Percentiles rank a stretch among this genome's conserved stretches.
phyloP scores from a whole-genome alignment of 2,797 vertebrate genomes.

The Melanotaenia maccullochi region DNA sequence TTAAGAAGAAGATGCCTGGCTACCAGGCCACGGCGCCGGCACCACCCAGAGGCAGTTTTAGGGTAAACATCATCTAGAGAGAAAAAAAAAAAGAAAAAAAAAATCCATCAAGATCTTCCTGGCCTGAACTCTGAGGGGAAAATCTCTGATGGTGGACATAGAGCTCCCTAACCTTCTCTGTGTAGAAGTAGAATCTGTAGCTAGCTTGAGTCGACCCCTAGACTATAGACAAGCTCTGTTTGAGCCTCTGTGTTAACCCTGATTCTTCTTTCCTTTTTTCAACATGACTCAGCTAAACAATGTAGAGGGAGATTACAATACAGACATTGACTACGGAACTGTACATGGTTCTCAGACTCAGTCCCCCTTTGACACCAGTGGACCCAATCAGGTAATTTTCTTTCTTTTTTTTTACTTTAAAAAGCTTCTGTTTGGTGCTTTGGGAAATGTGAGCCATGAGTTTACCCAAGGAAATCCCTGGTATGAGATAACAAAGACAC shows the following conservation, averaged over 20 bases:
- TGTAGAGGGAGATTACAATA: slow-evolving; percentile 92
- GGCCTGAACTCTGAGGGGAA: slow-evolving; percentile 80
- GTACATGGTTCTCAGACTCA: slow-evolving; percentile 88
- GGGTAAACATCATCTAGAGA: slow-evolving; percentile 87
- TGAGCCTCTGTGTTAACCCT: slow-evolving; percentile 77
- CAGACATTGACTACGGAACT: slow-evolving; percentile 90
- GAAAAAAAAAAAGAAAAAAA: slow-evolving; percentile 45
- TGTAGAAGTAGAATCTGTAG: slow-evolving; percentile 80
- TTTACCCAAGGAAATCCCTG: slow-evolving; percentile 64
- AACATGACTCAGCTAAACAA: slow-evolving; percentile 88
- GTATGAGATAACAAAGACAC: slow-evolving; percentile 76
- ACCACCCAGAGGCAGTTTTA: slow-evolving; percentile 88
- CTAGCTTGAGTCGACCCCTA: slow-evolving; percentile 73
- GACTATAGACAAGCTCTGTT: slow-evolving; percentile 68
- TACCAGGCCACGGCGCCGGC: slow-evolving; percentile 90
- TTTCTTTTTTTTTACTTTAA: slow-evolving; percentile 49
- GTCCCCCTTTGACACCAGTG: slow-evolving; percentile 84
- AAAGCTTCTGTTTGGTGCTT: slow-evolving; percentile 38
- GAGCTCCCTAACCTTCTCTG: slow-evolving; percentile 80
- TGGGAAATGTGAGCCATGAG: slow-evolving; percentile 55
- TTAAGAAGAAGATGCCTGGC: slow-evolving; percentile 91
- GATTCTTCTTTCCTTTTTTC: slow-evolving; percentile 82
- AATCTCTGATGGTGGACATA: slow-evolving; percentile 92
- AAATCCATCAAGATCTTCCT: slow-evolving; percentile 93
- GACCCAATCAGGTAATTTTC: slow-evolving; percentile 91